Evolutionary conservation across 2,888 invertebrate genomes (phyloP), one percentile per base, ranked within the genome.

Genomic region (Lutraria lutraria): DNA sequence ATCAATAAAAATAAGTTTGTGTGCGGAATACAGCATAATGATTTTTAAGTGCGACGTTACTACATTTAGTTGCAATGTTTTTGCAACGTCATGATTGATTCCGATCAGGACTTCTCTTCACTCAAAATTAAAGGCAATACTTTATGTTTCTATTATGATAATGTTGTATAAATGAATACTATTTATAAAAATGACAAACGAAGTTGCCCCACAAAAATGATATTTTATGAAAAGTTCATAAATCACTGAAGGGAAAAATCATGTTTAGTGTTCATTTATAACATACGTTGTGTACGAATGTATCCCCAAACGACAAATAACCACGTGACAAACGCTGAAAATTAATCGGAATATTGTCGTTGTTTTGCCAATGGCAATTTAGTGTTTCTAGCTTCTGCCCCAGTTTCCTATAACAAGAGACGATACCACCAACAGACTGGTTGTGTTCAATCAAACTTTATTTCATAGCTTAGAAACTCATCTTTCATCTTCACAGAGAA

Each of bases 301-400:
- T 25, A 21, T 68, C 63, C 31, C 76, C 34, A 76, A 76, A 76
- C 76, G 76, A 76, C 76, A 76, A 31, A 31, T 34, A 6, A 76
- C 34, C 76, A 76, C 76, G 76, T 34, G 31, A 76, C 19, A 31
- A 76, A 34, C 29, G 76, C 8, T 76, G 34, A 16, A 76, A 76
- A 76, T 34, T 76, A 76, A 76, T 76, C 34, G 31, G 19, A 31
- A 31, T 34, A 76, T 76, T 31, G 76, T 34, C 76, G 34, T 76
- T 29, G 29, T 68, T 34, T 76, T 76, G 76, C 76, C 76, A 16
- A 25, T 76, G 34, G 76, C 76, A 34, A 76, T 76, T 76, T 76
- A 12, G 63, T 68, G 15, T 31, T 21, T 10, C 76, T 76, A 15
- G 29, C 0, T 31, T 76, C 31, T 25, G 31, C 31, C 25, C 21